Base-by-base conservation (phyloP, 2,113 vertebrate genomes). In the Megalops atlanticus region DNA sequence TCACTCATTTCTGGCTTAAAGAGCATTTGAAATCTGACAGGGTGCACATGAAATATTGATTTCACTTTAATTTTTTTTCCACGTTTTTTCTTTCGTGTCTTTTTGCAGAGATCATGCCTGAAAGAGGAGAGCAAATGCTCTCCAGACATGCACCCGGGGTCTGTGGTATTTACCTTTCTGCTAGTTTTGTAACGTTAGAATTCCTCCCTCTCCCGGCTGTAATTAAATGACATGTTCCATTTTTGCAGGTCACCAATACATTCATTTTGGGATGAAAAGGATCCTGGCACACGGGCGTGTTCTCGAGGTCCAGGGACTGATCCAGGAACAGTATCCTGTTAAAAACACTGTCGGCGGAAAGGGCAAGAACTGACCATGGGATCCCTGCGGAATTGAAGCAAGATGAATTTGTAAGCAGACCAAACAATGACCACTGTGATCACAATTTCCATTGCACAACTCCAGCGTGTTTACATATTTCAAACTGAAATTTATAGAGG, bases 291-390 rank as follows among this genome's bases (percentile, higher is more conserved):
- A 79, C 81, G 18, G 68, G 47, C 1, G 31, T 80, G 80, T 88
- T 76, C 54, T 86, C 71, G 3, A 21, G 41, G 1, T 72, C 77
- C 70, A 54, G 75, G 79, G 76, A 79, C 11, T 83, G 83, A 58
- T 82, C 87, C n/a, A 96, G 85, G 85, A 96, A 96, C 54, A 95
- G 87, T 45, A 97, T 69, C 16, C 87, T 94, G 27, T 80, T 85
- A 77, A 96, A 88, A 33, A 81, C 35, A 15, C 87, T 86, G 31
- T 92, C 88, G 80, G 93, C 81, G 2, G 92, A 89, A 49, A 96
- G 86, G 5, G 54, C 84, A 77, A 95, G 74, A 7, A 95, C 91
- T 35, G 87, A 91, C n/a, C 97, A 79, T 0, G 93, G 94, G 80
- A 93, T 90, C 2, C 94, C 96, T 98, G 84, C 69, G 58, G 79